Evolutionary conservation across 2,888 invertebrate species (phyloP), one percentile per base, ranked within the genome.

Genomic region (Drosophila pseudotakahashii): DNA sequence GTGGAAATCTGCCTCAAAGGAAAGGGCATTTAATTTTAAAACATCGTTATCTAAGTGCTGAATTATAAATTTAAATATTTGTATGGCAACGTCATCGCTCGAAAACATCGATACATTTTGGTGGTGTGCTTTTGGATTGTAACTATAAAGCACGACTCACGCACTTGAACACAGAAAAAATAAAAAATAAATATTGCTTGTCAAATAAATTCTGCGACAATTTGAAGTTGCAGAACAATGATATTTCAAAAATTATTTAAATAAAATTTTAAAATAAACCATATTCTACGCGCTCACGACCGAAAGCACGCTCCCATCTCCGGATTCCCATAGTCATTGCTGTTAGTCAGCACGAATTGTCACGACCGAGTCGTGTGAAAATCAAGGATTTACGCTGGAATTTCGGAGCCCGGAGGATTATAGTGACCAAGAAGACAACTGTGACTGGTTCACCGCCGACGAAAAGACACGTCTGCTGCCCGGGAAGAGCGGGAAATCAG

Each of bases 341-440:
- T 62, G 55, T 62, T 67, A 67, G 62, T 48, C 48, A 48, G 32
- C 42, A 42, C 54, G 54, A 61, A 42, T 44, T 32, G 48, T 48
- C 48, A 42, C 48, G 14, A 23, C 41, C 7, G 13, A 14, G 30
- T 48, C 54, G 39, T 19, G 54, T 41, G 23, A 52, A 57, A 70
- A 53, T 36, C 16, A 9, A 14, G 9, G 30, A 34, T 26, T 57
- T 78, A 84, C 64, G 47, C 81, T 81, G 81, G 81, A 84, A 64
- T 39, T 34, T 53, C 51, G 39, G 44, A 45, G 10, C 11, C 26
- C 41, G 6, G 26, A 36, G 9, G 52, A 64, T 13, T 53, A 14
- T 7, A 81, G 73, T 66, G 88, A 88, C 14, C 45, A 45, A 41
- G 85, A 87, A 26, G 75, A 80, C 32, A 61, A 55, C 16, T 34